Base-by-base conservation (phyloP, 2,888 invertebrate species). In the Carcina quercana region DNA sequence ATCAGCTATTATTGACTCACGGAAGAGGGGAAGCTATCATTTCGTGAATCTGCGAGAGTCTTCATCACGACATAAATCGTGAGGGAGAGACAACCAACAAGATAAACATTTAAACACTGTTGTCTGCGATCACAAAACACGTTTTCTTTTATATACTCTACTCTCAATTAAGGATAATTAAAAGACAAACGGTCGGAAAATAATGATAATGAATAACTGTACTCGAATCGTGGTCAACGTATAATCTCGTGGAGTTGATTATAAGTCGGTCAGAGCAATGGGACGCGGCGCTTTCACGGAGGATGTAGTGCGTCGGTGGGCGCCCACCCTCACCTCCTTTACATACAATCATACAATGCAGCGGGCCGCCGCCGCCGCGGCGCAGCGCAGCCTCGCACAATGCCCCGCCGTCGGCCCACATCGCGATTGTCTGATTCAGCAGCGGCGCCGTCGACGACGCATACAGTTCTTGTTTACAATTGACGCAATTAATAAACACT, bases 271-370 rank as follows among this genome's bases (percentile, higher is more conserved):
- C 37, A 34, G 30, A 29, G 27, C 25, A 25, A 21, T 30, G 31
- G 31, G 21, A 14, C 13, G 28, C 35, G 42, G 41, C 36, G 32
- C 38, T 44, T 40, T 35, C 44, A 39, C 48, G 63, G 56, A 59
- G 56, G 48, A 49, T 47, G 52, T 40, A 42, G 54, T 51, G 57
- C 59, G 59, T 61, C 57, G 56, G 73, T 59, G 69, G 64, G 68
- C 67, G 71, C 56, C 65, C 70, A 73, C 72, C 71, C 64, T 63
- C 66, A 65, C 70, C 79, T 79, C 55, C 72, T 83, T 83, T 75
- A 63, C 80, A 82, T 80, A 83, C 80, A 82, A 80, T 80, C 67
- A 57, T 53, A 63, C 60, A 63, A 60, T 65, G 59, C 63, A 58
- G 65, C 55, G 53, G 50, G 50, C 50, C 55, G 53, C 51, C 20